These are phyloP conservation scores for Laterallus jamaicensis DNA, from an alignment of 2,113 vertebrate species.

Conservation along the genomic window DNA sequence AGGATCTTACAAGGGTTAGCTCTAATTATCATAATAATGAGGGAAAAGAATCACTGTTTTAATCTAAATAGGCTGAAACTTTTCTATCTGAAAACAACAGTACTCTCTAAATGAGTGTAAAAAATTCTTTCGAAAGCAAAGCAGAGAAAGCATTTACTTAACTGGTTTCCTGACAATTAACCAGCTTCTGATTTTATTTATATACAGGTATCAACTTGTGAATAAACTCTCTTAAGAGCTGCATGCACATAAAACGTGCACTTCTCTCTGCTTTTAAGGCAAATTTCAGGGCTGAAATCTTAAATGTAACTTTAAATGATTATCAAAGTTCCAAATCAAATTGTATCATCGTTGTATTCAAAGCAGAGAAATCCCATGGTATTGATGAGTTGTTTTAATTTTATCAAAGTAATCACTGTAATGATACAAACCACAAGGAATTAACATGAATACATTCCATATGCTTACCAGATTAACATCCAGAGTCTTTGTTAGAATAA, in stretches of 20 bases:
- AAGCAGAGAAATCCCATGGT: neutral
- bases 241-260: neutral
- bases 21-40: slow-evolving; percentile 29
- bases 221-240: neutral
- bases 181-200: neutral
- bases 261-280: neutral
- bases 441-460: accelerated
- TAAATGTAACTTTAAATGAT: neutral
- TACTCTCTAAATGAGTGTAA: neutral
- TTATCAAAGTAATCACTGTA: neutral
- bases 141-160: neutral
- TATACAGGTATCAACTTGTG: neutral
- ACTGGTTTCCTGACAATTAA: neutral
- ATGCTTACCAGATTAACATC: neutral
- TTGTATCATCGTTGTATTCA: accelerated
- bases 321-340: neutral
- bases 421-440: neutral
- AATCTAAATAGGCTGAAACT: neutral
- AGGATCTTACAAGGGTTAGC: neutral
- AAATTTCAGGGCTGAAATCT: neutral
- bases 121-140: neutral
- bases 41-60: neutral
- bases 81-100: neutral
- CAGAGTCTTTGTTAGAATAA: neutral
- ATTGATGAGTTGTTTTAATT: neutral